Evolutionary conservation across 2,797 vertebrate genomes (phyloP).

Genomic region (Loriculus beryllinus): DNA sequence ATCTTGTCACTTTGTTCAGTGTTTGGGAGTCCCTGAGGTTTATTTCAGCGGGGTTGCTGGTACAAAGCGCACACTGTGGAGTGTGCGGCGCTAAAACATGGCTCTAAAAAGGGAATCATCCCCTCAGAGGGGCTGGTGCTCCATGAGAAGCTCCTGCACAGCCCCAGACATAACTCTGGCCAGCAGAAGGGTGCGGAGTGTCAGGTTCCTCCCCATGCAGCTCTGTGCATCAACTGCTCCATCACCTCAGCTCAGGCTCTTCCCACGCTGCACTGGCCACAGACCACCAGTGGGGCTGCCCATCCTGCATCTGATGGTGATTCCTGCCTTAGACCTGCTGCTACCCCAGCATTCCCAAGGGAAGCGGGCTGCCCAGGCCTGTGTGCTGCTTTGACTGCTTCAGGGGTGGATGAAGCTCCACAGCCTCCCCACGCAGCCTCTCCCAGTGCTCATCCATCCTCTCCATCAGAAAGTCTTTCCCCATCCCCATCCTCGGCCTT

Average conservation of each 20-base stretch:
- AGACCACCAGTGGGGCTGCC: background rate
- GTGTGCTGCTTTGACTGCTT: accelerated
- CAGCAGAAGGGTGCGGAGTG: background rate
- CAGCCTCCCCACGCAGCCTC: background rate
- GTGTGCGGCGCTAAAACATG: background rate
- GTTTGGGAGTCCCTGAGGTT: background rate
- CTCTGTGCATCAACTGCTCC: background rate
- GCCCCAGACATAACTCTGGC: no score
- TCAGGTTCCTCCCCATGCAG: background rate
- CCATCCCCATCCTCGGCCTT: background rate
- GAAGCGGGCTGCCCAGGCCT: background rate
- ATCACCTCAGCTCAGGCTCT: accelerated
- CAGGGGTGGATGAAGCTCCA: background rate
- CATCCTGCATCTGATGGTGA: accelerated
- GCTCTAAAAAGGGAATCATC: background rate
- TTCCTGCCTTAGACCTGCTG: background rate
- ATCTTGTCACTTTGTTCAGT: background rate
- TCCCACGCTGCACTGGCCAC: background rate
- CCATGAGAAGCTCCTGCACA: accelerated
- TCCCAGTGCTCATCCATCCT: background rate
- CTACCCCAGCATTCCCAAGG: accelerated
- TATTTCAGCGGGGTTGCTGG: background rate
- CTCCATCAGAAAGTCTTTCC: accelerated
- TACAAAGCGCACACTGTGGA: background rate
- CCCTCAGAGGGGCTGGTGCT: background rate